Percentiles rank a stretch among this genome's conserved stretches.
phyloP scores from a whole-genome alignment of 1,140 invertebrate species.

The Alviniconcha marisindica region DNA sequence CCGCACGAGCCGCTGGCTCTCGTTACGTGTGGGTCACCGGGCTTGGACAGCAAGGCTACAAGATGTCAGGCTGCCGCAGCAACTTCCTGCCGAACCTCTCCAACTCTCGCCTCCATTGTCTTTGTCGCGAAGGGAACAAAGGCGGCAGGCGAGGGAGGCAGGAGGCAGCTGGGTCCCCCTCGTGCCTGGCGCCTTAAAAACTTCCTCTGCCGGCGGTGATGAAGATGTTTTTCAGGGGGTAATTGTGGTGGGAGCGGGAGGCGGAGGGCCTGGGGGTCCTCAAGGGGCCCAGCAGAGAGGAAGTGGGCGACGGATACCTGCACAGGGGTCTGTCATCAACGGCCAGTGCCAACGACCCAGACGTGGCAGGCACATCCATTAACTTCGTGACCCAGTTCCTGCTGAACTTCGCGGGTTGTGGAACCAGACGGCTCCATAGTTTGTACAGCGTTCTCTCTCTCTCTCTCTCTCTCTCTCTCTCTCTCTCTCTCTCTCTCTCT shows the following conservation, averaged over 20 bases:
- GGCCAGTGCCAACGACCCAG: too few species aligned
- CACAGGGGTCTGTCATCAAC: too few species aligned
- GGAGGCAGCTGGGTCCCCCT: slow-evolving; percentile 14
- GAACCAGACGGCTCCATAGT: too few species aligned
- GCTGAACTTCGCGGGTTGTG: too few species aligned
- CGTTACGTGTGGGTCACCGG: background rate
- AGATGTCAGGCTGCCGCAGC: background rate
- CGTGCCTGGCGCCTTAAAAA: background rate
- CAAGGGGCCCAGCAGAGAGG: background rate
- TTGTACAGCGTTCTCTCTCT: too few species aligned
- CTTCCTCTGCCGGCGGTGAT: background rate
- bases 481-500: too few species aligned
- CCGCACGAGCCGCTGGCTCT: background rate
- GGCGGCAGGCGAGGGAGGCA: background rate
- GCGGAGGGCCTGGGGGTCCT: background rate
- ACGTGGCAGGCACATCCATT: too few species aligned
- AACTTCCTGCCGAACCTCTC: background rate
- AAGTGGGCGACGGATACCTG: background rate
- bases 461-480: too few species aligned
- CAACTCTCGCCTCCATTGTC: background rate
- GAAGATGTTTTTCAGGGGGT: background rate
- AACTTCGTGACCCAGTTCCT: too few species aligned
- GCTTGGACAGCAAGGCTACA: background rate
- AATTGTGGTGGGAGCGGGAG: background rate
- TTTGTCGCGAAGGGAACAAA: slow-evolving; percentile 16